Conservation (phyloP, 2,888 invertebrate genomes). For the Adineta ricciae region DNA sequence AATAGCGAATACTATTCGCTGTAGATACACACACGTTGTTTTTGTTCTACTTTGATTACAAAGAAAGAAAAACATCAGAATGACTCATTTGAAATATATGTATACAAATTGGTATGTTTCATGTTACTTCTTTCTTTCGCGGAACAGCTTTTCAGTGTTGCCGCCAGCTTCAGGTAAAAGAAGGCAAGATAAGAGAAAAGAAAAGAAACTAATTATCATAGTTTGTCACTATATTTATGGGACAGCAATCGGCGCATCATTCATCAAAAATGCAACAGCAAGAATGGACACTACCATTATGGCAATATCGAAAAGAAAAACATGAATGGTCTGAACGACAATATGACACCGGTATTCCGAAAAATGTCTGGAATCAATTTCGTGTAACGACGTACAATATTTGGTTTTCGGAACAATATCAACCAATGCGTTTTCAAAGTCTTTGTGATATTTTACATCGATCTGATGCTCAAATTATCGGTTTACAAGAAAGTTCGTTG, state of each 20-base stretch:
- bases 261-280: neutral
- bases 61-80: no score
- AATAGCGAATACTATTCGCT: no score
- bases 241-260: neutral
- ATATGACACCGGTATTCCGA: neutral
- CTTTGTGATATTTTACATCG: neutral
- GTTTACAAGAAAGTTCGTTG: neutral
- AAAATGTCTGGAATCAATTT: neutral
- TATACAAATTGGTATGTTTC: no score
- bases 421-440: neutral
- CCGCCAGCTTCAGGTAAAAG: no score
- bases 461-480: neutral
- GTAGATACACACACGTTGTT: no score
- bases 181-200: neutral
- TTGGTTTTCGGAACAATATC: neutral
- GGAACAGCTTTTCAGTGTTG: neutral
- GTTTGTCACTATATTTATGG: neutral
- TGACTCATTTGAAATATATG: no score
- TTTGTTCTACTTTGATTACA: no score
- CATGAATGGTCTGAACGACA: neutral
- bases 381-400: neutral
- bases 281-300: neutral
- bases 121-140: no score
- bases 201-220: neutral
- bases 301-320: neutral